Evolutionary conservation across 2,888 invertebrate genomes (phyloP), one percentile per base, ranked within the genome.

Genomic region (Lysandra coridon): DNA sequence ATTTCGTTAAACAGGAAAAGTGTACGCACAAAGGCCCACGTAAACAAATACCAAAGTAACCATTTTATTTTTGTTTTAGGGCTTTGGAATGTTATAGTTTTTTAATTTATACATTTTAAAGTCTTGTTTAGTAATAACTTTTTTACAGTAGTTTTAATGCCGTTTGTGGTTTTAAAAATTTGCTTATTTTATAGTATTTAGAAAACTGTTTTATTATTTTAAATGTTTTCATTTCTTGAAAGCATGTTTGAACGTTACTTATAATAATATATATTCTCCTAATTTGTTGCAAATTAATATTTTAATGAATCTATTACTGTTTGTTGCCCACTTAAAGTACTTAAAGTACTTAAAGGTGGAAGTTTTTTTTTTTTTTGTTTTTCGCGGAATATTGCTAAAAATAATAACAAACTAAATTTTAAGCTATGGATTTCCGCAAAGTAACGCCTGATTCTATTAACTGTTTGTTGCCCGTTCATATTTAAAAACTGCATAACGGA

Each of bases 1-100:
- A 76, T 76, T 57, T 69, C 69, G 69, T 69, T 69, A 33, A 69
- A 33, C 69, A 33, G 69, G 33, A 69, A 69, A 14, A 33, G 64
- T 33, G 33, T 30, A 69, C 30, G 12, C 64, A 64, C 64, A 30
- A 64, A 64, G 7, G 64, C 30, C 64, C 23, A 23, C 64, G 64
- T 64, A 64, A 64, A 64, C 64, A 64, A 64, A 64, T 30, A 23
- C 30, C 1, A 12, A 62, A 64, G 10, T 64, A 64, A 10, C 23
- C 7, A 30, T 64, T 23, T 12, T 30, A 64, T 64, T 30, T 64
- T 2, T 30, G 10, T 62, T 7, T 23, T 23, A n/a, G 60, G n/a
- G 2, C 62, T 62, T 64, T 64, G 1, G 64, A 30, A 64, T 23
- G 10, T 10, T 12, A 10, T 64, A 64, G 30, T 30, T 64, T 64